These are phyloP conservation scores for Agrotis segetum DNA, from an alignment of 2,888 invertebrate species.

Conservation along the genomic window DNA sequence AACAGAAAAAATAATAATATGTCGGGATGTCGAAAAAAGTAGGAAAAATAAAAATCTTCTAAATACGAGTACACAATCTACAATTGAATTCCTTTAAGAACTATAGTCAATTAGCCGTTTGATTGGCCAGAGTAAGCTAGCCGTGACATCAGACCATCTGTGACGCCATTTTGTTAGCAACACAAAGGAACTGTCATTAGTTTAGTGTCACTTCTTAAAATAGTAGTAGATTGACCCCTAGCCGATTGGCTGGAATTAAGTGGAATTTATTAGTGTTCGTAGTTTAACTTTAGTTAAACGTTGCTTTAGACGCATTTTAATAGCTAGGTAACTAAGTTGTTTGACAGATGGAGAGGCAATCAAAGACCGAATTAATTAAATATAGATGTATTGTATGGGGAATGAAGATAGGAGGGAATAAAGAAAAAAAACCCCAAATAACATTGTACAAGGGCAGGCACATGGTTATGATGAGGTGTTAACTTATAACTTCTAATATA, in stretches of 20 bases:
- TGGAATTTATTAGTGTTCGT: conserved; percentile 15
- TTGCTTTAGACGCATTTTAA: too few relatives aligned
- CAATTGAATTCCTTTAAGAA: conserved; percentile 42
- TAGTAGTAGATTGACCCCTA: conserved; percentile 58
- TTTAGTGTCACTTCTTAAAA: conserved; percentile 63
- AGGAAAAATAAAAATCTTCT: conserved; percentile 8
- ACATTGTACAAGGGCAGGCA: too few relatives aligned
- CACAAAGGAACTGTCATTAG: conserved; percentile 62
- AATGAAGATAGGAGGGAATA: too few relatives aligned
- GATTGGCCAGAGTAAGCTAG: conserved; percentile 49
- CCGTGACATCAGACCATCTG: conserved; percentile 58
- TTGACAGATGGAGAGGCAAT: neutral
- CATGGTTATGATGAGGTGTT: neutral
- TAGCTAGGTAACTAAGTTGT: neutral
- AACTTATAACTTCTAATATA: neutral
- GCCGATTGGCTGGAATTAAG: conserved; percentile 24
- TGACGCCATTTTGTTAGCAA: conserved; percentile 55
- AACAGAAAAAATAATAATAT: too few relatives aligned
- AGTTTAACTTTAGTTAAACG: neutral
- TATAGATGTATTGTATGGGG: too few relatives aligned
- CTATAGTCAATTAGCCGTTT: conserved; percentile 47
- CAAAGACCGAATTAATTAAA: too few relatives aligned
- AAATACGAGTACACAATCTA: conserved; percentile 1
- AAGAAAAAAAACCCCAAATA: too few relatives aligned
- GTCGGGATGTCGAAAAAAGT: too few relatives aligned